Evolutionary conservation across 53 echinoderm and acorn worm genomes (phyloP), one percentile per base, ranked within the genome.

Genomic region (Mesocentrotus franciscanus): DNA sequence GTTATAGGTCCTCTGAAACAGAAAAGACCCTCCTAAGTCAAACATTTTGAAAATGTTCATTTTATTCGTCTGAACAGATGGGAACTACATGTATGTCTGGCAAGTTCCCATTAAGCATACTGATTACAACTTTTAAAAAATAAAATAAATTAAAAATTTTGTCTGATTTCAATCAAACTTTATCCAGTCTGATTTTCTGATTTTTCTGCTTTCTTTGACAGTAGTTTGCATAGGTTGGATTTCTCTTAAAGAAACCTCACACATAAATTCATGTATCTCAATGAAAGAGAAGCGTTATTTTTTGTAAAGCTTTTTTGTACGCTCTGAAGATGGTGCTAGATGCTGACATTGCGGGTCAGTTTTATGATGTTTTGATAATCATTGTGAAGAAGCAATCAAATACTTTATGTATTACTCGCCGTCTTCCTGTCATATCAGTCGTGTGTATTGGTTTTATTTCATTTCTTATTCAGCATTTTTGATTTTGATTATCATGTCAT

Each of bases 261-360:
- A 57, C 58, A 57, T 27, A 14, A 58, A 87, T 81, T 58, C 58
- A 87, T 87, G 26, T 58, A 58, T 87, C 58, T 87, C 12, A 29
- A 49, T 39, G 1, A 22, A 20, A 49, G 13, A 87, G 10, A 85
- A 30, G 27, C 59, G n/a, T 87, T 87, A 20, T 87, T 57, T 35
- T 85, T 87, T 87, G 59, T 87, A 58, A 87, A 87, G 26, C 87
- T 57, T 9, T 26, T 87, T n/a, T 87, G 58, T 56, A 87, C 58
- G 87, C 87, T 87, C 87, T 87, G 87, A 87, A 24, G 27, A 57
- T 87, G 87, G 87, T 87, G 87, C 87, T 87, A 87, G 87, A 27
- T 57, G 56, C 26, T 87, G 87, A 87, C 57, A 42, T 10, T 13
- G 59, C n/a, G 56, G n/a, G 87, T 87, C 87, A 87, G 27, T 87